Base-by-base conservation (phyloP, 2,888 invertebrate genomes). In the Cerastis leucographa region DNA sequence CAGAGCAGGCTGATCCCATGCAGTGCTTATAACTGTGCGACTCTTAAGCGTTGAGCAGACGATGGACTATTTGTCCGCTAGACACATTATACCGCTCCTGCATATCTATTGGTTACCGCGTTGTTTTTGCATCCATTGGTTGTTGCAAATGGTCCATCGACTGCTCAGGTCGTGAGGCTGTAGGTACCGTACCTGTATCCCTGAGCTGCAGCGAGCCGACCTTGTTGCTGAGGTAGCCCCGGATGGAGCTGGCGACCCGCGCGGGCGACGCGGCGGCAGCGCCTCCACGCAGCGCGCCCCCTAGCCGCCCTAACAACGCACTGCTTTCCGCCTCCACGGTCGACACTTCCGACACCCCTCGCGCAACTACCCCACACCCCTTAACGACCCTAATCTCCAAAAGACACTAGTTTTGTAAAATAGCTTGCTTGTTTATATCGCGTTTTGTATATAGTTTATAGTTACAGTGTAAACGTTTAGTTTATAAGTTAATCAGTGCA, bases 191-290 rank as follows among this genome's bases (percentile, higher is more conserved):
- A 98, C 98, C 98, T 97, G 98, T 97, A 92, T 98, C 98, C 92
- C 97, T 97, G 71, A 97, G 97, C 95, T 97, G 97, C 93, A 97
- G 97, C 92, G 97, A 97, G 94, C 97, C 96, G 94, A 98, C 97
- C 91, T 97, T 97, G 95, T 97, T 97, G 92, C 97, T 96, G 89
- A 98, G 97, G 97, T 97, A 98, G 91, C 98, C 98, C 93, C 97
- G 97, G 95, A 98, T 97, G 95, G 98, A 98, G 96, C 97, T 97
- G 93, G 98, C 98, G 92, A 98, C 97, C 90, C 97, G 97, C 94
- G 97, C 97, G 89, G 97, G 97, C 93, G 97, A 97, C 94, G 97
- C 97, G 92, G 97, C 97, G 93, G 97, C 97, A 91, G 97, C 97
- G 93, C 97, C 97, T 94, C 97, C 97, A 89, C 97, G 97, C 95